Percentiles rank a stretch among this genome's conserved stretches.
Conservation (phyloP, 1,140 invertebrate genomes). For the Orchesella cincta region DNA sequence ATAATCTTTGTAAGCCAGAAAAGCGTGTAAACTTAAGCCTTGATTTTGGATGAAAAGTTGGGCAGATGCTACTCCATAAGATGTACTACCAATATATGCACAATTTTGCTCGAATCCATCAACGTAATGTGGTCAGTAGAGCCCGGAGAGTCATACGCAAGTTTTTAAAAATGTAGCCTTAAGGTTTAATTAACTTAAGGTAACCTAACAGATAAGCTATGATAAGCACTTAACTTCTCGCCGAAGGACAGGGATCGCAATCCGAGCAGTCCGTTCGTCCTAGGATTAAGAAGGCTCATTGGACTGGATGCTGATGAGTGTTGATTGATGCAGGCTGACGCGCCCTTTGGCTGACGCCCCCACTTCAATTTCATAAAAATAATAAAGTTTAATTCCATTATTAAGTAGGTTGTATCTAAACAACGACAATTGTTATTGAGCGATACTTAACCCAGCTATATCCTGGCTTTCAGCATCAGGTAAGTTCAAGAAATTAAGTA, state of each 20-base stretch:
- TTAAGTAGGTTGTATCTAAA: not conserved
- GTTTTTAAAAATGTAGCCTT: too few species aligned
- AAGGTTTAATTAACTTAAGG: too few species aligned
- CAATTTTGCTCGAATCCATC: too few species aligned
- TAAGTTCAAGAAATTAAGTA: conserved; percentile 83
- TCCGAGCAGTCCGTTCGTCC: conserved; percentile 14
- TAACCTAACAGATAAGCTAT: too few species aligned
- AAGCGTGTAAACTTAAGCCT: too few species aligned
- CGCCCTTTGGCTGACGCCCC: conserved; percentile 8
- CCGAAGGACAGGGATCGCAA: conserved; percentile 1
- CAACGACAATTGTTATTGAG: not conserved
- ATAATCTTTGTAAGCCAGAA: too few species aligned
- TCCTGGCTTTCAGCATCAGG: conserved; percentile 78
- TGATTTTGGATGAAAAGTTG: too few species aligned
- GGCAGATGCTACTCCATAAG: too few species aligned
- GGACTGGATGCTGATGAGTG: not conserved
- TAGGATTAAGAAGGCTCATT: conserved; percentile 14
- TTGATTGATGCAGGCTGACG: not conserved
- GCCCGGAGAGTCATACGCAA: too few species aligned
- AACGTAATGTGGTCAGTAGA: too few species aligned
- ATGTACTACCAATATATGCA: too few species aligned
- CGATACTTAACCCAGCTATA: conserved; percentile 72
- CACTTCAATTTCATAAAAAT: not conserved
- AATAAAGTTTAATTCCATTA: not conserved
- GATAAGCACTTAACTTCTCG: conserved; percentile 24